Conservation (phyloP, 2,113 vertebrate genomes). For the Onychorhynchus coronatus region DNA sequence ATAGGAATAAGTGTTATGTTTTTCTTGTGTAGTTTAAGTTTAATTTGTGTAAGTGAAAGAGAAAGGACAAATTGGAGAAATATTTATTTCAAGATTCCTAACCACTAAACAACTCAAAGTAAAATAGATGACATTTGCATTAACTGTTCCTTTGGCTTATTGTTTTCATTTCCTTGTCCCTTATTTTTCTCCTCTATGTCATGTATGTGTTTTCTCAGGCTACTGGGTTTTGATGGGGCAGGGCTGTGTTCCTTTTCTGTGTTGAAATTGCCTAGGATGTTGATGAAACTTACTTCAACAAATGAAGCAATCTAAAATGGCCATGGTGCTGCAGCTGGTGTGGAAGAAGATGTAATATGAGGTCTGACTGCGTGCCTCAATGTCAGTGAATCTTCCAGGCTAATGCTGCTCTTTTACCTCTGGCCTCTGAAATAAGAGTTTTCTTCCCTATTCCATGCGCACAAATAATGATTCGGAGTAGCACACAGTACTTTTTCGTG, state of each 20-base stretch:
- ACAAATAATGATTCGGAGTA: not conserved
- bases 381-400: accelerated
- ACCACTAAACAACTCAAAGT: not conserved
- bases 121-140: not conserved
- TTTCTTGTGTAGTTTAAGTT: not conserved
- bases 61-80: not conserved
- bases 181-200: not conserved
- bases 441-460: not conserved
- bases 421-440: not conserved
- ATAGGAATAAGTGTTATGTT: not conserved
- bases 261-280: not conserved
- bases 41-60: not conserved
- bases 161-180: not conserved
- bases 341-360: not conserved
- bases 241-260: not conserved
- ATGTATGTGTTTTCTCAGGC: not conserved
- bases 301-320: not conserved
- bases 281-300: not conserved
- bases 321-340: not conserved
- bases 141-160: not conserved
- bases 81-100: not conserved
- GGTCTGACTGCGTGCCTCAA: not conserved
- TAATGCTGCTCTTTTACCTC: not conserved
- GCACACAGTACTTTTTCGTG: not conserved
- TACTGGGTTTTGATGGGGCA: not conserved